These are phyloP conservation scores for Oscheius sp. DNA, from an alignment of 1,140 invertebrate genomes.

Conservation along the genomic window DNA sequence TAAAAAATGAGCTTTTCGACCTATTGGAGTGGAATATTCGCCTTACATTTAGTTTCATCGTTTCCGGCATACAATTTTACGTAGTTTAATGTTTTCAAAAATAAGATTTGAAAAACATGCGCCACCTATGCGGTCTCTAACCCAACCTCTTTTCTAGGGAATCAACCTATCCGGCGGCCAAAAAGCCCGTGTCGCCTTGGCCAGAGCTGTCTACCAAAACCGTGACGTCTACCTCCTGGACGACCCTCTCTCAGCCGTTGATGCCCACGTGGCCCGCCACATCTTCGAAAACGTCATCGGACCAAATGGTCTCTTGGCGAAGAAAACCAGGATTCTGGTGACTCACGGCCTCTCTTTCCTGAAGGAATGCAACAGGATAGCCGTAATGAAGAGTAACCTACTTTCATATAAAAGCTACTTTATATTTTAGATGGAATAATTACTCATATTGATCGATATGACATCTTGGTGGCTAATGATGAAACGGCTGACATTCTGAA, in stretches of 20 bases:
- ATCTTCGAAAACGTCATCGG: conserved; percentile 65
- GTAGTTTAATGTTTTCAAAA: too few relatives aligned
- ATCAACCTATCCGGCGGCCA: conserved; percentile 67
- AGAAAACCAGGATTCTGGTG: conserved; percentile 49
- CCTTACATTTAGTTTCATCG: too few relatives aligned
- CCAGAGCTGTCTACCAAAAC: conserved; percentile 67
- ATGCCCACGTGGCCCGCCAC: conserved; percentile 63
- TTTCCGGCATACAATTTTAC: background rate
- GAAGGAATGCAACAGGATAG: conserved; percentile 37
- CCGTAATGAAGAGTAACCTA: conserved; percentile 39
- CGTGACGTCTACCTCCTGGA: conserved; percentile 66
- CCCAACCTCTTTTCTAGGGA: conserved; percentile 62
- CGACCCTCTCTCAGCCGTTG: conserved; percentile 66
- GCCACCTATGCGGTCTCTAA: too few relatives aligned
- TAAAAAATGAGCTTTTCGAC: too few relatives aligned
- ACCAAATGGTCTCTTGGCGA: conserved; percentile 52
- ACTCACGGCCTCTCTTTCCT: conserved; percentile 40
- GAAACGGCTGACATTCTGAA: conserved; percentile 30
- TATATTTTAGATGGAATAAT: conserved; percentile 36
- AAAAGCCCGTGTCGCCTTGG: conserved; percentile 68
- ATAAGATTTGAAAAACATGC: too few relatives aligned
- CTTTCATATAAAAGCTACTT: background rate
- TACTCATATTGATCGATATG: conserved; percentile 29
- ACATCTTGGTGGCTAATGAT: conserved; percentile 22
- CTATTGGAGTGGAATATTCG: too few relatives aligned